These are phyloP conservation scores for Nothoprocta perdicaria DNA, from an alignment of 2,113 vertebrate genomes.

Conservation along the genomic window DNA sequence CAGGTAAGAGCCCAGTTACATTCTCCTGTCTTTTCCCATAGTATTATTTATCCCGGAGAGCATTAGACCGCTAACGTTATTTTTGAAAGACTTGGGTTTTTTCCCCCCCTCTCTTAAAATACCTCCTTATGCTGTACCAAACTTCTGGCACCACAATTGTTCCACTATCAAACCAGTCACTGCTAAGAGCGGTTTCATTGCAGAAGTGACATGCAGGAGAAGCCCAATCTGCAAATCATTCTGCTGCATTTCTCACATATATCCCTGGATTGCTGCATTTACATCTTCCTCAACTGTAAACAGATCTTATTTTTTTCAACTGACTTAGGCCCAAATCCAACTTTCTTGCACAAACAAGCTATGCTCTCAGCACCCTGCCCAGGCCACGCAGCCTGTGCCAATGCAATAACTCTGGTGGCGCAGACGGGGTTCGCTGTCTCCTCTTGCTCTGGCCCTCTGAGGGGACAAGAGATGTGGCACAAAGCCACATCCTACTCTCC, in stretches of 20 bases:
- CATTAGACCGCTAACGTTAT: background rate
- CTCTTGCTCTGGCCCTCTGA: background rate
- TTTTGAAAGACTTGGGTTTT: rapidly evolving
- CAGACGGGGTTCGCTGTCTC: too few relatives aligned
- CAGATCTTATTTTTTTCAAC: rapidly evolving
- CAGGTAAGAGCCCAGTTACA: background rate
- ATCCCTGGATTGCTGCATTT: rapidly evolving
- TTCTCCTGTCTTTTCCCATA: background rate
- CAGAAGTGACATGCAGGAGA: background rate
- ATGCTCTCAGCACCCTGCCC: rapidly evolving
- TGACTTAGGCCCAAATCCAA: background rate
- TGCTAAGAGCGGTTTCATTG: background rate
- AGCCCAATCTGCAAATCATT: background rate
- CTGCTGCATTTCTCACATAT: background rate
- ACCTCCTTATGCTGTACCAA: background rate
- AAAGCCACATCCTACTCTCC: background rate
- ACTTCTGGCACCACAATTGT: background rate
- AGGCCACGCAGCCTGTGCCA: rapidly evolving
- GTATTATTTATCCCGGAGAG: background rate
- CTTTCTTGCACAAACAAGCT: too few relatives aligned
- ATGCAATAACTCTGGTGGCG: rapidly evolving
- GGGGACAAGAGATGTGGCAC: rapidly evolving
- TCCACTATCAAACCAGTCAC: background rate
- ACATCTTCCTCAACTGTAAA: background rate
- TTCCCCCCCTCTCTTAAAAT: background rate